A percentile compares a stretch with the other conserved stretches of the same genome.
These are phyloP conservation scores for Samia ricini DNA, from an alignment of 1,140 invertebrate genomes.

Conservation along the genomic window DNA sequence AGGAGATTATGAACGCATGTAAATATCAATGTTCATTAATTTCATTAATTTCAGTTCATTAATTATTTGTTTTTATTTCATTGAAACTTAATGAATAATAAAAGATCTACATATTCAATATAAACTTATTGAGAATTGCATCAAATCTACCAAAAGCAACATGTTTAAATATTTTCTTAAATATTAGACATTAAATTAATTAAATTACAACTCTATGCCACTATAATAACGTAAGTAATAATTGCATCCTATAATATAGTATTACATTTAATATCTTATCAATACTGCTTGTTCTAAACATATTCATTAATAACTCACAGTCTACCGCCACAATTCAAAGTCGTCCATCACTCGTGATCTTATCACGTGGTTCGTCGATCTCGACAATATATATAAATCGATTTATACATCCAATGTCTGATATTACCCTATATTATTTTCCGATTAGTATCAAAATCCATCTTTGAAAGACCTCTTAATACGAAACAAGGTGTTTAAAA, in stretches of 20 bases:
- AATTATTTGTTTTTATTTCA: too few relatives aligned
- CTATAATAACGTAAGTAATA: too few relatives aligned
- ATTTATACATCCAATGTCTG: slow-evolving; percentile 55
- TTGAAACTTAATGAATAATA: too few relatives aligned
- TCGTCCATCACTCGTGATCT: slow-evolving; percentile 58
- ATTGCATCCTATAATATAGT: not conserved
- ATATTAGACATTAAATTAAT: too few relatives aligned
- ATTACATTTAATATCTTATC: not conserved
- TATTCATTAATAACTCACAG: slow-evolving; percentile 46
- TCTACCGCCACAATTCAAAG: slow-evolving; percentile 29
- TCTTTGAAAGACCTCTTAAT: slow-evolving; percentile 16
- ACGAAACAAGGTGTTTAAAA: not conserved
- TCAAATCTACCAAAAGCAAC: too few relatives aligned
- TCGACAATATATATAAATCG: slow-evolving; percentile 63
- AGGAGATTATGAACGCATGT: not conserved
- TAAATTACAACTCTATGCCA: too few relatives aligned
- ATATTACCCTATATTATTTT: slow-evolving; percentile 50
- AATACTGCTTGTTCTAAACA: slow-evolving; percentile 8
- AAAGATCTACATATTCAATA: too few relatives aligned
- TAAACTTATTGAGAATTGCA: too few relatives aligned
- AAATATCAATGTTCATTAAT: not conserved
- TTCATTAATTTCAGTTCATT: too few relatives aligned
- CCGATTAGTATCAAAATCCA: slow-evolving; percentile 52
- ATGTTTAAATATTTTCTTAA: too few relatives aligned
- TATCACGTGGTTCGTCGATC: slow-evolving; percentile 55